phyloP scores from a whole-genome alignment of 2,113 vertebrate genomes.

The Brachyhypopomus occidentalis region DNA sequence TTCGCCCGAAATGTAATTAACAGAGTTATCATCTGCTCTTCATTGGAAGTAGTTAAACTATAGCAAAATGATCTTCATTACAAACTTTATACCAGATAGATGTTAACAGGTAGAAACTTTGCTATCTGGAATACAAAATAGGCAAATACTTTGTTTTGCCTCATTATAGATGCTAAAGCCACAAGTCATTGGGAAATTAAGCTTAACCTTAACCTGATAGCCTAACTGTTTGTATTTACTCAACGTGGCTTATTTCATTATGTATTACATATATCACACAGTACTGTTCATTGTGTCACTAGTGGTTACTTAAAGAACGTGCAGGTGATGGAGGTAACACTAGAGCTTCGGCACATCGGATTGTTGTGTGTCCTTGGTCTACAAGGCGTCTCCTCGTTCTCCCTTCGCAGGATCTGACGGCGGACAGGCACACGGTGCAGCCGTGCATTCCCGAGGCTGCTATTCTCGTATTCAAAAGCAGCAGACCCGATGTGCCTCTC shows the following conservation, averaged over 20 bases:
- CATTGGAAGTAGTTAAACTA: constrained; percentile 2
- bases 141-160: background rate
- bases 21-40: background rate
- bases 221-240: background rate
- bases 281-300: too few species aligned
- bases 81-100: background rate
- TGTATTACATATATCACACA: too few species aligned
- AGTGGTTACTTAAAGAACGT: background rate
- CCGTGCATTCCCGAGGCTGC: constrained; percentile 83
- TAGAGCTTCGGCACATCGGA: background rate
- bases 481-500: constrained; percentile 83
- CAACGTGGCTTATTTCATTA: too few species aligned
- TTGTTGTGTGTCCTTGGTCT: background rate
- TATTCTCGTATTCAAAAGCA: constrained; percentile 84
- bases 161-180: background rate
- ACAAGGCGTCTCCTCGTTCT: constrained; percentile 35
- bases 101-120: background rate
- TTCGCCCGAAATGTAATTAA: constrained; percentile 14
- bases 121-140: background rate
- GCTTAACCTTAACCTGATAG: background rate
- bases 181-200: too few species aligned
- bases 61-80: background rate
- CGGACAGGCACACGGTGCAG: constrained; percentile 86
- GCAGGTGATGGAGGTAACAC: background rate
- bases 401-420: constrained; percentile 85